Percentiles rank a stretch among this genome's conserved stretches.
phyloP scores from a whole-genome alignment of 2,113 vertebrate genomes.

The Carassius auratus region DNA sequence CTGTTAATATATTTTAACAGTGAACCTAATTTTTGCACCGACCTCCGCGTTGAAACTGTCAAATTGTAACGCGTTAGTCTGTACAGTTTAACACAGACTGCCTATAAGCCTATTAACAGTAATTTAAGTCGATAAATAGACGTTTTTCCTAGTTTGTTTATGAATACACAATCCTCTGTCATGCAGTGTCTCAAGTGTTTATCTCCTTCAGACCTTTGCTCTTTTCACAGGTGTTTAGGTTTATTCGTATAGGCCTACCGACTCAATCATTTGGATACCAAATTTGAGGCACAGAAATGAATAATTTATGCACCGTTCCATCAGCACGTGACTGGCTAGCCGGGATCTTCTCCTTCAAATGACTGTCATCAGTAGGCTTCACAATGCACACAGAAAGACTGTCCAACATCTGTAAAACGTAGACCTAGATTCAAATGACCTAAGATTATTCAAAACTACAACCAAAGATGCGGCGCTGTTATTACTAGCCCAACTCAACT shows the following conservation, averaged over 20 bases:
- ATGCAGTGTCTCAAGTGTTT: background rate
- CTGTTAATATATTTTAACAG: background rate
- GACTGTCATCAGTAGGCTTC: background rate
- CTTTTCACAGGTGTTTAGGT: conserved; percentile 31
- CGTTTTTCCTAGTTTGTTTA: background rate
- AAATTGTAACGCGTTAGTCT: background rate
- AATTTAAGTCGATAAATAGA: background rate
- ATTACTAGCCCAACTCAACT: background rate
- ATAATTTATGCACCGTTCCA: conserved; percentile 22
- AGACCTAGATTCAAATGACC: conserved; percentile 33
- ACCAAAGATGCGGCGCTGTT: conserved; percentile 63
- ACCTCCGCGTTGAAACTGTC: background rate
- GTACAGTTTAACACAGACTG: background rate
- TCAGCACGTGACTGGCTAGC: conserved; percentile 21
- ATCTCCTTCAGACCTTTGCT: conserved; percentile 15
- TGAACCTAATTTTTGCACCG: background rate
- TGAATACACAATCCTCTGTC: background rate
- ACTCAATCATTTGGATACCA: conserved; percentile 39
- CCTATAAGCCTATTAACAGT: background rate
- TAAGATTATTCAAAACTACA: conserved; percentile 57
- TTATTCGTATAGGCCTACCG: conserved; percentile 19
- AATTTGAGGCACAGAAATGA: conserved; percentile 35
- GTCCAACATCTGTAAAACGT: conserved; percentile 5
- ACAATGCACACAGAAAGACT: background rate
- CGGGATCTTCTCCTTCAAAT: conserved; percentile 31